These are phyloP conservation scores for Lepidocyrtinus sp. DNA, from an alignment of 2,888 invertebrate species.

Conservation along the genomic window DNA sequence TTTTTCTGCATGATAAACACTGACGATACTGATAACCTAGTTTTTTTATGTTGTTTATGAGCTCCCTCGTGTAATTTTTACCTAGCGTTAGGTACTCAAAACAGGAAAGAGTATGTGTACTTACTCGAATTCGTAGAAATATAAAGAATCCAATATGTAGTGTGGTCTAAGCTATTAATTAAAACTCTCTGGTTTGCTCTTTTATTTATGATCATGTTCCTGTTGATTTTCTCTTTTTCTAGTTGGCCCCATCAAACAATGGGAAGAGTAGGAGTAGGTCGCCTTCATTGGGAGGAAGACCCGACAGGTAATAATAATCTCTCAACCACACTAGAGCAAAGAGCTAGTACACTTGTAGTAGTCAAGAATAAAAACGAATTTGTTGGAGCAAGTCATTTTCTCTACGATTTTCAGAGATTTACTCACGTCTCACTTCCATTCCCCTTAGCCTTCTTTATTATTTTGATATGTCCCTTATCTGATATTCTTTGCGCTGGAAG, in stretches of 20 bases:
- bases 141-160: no score
- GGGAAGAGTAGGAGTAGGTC: constrained; percentile 77
- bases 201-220: constrained; percentile 32
- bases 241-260: constrained; percentile 66
- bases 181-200: no score
- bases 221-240: constrained; percentile 34
- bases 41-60: background rate
- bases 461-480: background rate
- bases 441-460: background rate
- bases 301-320: background rate
- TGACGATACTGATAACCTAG: background rate
- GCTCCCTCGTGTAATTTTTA: no score
- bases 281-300: constrained; percentile 80
- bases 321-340: background rate
- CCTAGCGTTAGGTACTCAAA: no score
- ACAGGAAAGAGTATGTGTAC: no score
- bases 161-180: no score
- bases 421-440: background rate
- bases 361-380: background rate
- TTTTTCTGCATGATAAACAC: background rate
- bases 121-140: no score
- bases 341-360: no score
- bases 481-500: background rate
- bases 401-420: background rate
- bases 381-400: background rate